Base-by-base conservation (phyloP, 1,140 invertebrate species). In the Cardiocondyla obscurior region DNA sequence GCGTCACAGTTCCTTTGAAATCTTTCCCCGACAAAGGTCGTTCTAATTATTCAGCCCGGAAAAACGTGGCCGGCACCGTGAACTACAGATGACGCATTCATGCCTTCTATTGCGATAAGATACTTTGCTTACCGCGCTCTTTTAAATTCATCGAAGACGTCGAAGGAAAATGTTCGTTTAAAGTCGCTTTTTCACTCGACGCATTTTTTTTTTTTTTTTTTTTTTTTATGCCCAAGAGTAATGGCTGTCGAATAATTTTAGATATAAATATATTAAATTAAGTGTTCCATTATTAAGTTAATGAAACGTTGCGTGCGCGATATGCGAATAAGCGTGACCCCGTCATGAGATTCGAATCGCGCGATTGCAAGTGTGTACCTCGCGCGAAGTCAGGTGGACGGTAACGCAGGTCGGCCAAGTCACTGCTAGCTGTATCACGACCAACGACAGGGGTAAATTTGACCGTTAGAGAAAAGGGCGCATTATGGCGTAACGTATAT, bases 381-480 rank as follows among this genome's bases (percentile, higher is more conserved):
- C 7, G 39, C 33, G 7, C 16, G 28, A 57, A 44, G 44, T 36
- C 14, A 46, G n/a, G 33, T 77, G 51, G 25, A 49, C 46, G n/a
- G 73, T 19, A 6, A 19, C 14, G 19, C 25, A 25, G 22, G 1
- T 16, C 16, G n/a, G 1, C 12, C 25, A 12, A 46, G 58, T 83
- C 55, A 44, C 7, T 72, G 42, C 8, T 28, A 14, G 49, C 6
- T 30, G 22, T 85, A 86, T 85, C 84, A 85, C 83, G 84, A 62
- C 81, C 25, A 57, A 19, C 33, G 79, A 92, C 91, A 87, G 89
- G 92, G 92, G 92, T 92, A 91, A 88, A 90, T 90, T 91, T 74
- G 92, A 92, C 92, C 91, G 92, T 93, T 93, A 92, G 87, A 88
- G 86, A 89, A 87, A 90, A 85, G 51, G 82, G 81, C 64, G 67